A percentile compares a stretch with the other conserved stretches of the same genome.
phyloP scores from a whole-genome alignment of 2,888 invertebrate species.

The Candidula unifasciata region DNA sequence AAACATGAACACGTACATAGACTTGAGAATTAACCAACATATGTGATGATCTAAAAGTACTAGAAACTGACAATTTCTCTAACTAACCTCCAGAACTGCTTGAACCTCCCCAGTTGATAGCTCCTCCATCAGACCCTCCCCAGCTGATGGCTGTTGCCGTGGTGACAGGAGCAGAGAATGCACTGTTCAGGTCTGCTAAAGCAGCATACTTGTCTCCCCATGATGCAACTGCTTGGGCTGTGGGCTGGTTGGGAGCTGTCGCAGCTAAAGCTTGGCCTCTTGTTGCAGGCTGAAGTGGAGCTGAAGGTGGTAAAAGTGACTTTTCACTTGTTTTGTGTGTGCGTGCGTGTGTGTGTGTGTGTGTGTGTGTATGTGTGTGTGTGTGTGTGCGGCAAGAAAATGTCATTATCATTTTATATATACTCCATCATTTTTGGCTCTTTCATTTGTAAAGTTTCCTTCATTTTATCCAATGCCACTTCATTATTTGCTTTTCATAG shows the following conservation, averaged over 20 bases:
- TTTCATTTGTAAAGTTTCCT: no score
- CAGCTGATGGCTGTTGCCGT: constrained; percentile 51
- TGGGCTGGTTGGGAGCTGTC: constrained; percentile 38
- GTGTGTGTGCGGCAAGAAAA: no score
- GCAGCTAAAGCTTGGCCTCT: constrained; percentile 36
- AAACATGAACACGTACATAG: no score
- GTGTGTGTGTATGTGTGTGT: no score
- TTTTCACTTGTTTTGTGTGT: no score
- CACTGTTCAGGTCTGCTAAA: constrained; percentile 91
- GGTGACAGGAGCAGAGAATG: constrained; percentile 77
- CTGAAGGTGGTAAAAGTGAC: constrained; percentile 46
- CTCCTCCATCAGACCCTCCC: constrained; percentile 52
- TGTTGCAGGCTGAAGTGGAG: constrained; percentile 63
- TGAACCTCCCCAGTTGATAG: constrained; percentile 63
- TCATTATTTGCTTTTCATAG: no score
- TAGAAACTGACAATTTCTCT: neutral
- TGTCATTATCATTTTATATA: no score
- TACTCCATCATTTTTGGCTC: no score
- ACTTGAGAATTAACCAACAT: neutral
- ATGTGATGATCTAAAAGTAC: neutral
- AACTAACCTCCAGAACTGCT: constrained; percentile 33
- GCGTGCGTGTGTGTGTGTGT: no score
- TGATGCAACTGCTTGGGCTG: constrained; percentile 43
- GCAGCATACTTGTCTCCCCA: constrained; percentile 93
- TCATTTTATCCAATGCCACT: no score